Percentiles rank a stretch among this genome's conserved stretches.
These are phyloP conservation scores for Cygnus atratus DNA, from an alignment of 2,113 vertebrate species.

Conservation along the genomic window DNA sequence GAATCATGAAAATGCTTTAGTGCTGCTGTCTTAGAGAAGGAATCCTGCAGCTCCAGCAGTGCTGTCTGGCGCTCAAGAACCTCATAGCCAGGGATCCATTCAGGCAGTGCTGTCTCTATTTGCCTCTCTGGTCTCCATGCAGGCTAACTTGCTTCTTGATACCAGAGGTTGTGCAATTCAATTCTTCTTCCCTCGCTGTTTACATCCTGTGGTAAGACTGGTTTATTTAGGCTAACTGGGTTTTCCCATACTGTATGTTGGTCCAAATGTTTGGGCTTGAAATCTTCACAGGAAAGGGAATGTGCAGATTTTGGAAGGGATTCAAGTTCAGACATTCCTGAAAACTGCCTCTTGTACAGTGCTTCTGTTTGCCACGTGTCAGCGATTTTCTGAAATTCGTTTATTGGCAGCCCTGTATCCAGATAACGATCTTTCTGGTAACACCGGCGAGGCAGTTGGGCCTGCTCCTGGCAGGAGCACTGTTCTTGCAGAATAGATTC, in stretches of 20 bases:
- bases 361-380: constrained; percentile 60
- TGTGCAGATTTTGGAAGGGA: background rate
- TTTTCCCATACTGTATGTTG: constrained; percentile 4
- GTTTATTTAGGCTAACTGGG: constrained; percentile 10
- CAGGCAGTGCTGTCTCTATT: background rate
- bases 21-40: constrained; percentile 76
- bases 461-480: background rate
- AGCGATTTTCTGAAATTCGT: constrained; percentile 53
- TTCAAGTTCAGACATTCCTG: background rate
- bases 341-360: constrained; percentile 52
- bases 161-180: background rate
- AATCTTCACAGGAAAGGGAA: constrained; percentile 29
- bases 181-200: background rate
- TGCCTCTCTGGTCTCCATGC: background rate
- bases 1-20: constrained; percentile 70
- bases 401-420: background rate
- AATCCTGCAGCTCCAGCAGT: constrained; percentile 75
- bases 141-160: background rate
- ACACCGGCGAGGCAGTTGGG: background rate
- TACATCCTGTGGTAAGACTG: background rate
- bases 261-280: constrained; percentile 21
- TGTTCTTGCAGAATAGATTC: background rate
- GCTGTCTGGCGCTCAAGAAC: background rate
- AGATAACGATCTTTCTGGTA: background rate
- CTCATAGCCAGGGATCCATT: constrained; percentile 31